phyloP scores from a whole-genome alignment of 2,888 invertebrate genomes.

The Nezara viridula region DNA sequence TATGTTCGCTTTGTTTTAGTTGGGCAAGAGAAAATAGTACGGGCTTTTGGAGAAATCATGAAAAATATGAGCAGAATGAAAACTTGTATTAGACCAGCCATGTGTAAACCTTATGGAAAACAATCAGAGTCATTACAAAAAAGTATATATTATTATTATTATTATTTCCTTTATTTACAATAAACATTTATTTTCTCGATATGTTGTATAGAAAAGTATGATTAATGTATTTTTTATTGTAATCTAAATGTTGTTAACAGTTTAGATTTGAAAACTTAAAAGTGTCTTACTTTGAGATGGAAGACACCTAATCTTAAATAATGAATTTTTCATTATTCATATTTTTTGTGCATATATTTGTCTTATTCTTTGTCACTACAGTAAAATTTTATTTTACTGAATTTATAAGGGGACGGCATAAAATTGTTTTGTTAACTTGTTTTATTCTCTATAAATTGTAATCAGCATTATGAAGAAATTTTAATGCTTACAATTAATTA shows the following conservation, averaged over 20 bases:
- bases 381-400: background rate
- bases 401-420: too few species aligned
- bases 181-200: background rate
- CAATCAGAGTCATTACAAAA: slow-evolving; percentile 91
- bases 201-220: too few species aligned
- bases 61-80: slow-evolving; percentile 91
- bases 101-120: slow-evolving; percentile 93
- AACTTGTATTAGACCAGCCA: slow-evolving; percentile 87
- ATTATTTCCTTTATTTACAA: background rate
- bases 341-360: background rate
- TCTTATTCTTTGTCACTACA: too few species aligned
- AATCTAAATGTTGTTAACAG: background rate
- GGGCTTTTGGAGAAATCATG: slow-evolving; percentile 88
- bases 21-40: slow-evolving; percentile 88
- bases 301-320: background rate
- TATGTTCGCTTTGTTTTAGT: slow-evolving; percentile 63
- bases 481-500: too few species aligned
- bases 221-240: too few species aligned
- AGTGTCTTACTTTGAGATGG: background rate
- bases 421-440: too few species aligned
- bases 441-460: too few species aligned
- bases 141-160: slow-evolving; percentile 73
- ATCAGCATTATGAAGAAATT: too few species aligned
- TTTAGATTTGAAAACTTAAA: background rate
- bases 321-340: background rate